Evolutionary conservation across 1,140 invertebrate species (phyloP), one percentile per base, ranked within the genome.

Genomic region (Drosophila aff.): DNA sequence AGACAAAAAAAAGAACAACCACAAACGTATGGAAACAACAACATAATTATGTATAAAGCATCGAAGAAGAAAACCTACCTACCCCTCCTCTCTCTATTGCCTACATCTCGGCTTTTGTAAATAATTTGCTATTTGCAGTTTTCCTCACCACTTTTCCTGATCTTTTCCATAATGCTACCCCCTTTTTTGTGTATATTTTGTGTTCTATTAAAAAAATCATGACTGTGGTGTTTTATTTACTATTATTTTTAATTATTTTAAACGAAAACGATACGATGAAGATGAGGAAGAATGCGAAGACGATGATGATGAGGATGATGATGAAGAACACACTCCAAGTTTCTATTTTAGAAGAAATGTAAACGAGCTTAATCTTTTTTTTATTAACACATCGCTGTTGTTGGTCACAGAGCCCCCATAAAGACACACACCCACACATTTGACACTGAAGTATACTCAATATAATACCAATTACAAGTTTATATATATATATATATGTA

Each of bases 151-250:
- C 72, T 58, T 81, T 72, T 71, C 60, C 66, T 46, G 60, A 78
- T 49, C 16, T 62, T 61, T 79, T 46, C 63, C 47, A 49, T 58
- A 53, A 55, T 52, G 36, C 52, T 55, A 38, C 4, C 4, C 8
- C 36, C 9, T 15, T 33, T 33, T 66, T 71, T 50, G 67, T 72
- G 62, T 61, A 80, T 76, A 63, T 82, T 79, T 85, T 82, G 77
- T 76, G 81, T 80, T 68, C 69, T 76, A 68, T 66, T 69, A 78
- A 76, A 80, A 80, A 77, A 91, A 77, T 82, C 81, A 87, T 90
- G 90, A 92, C 91, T 92, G 90, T 92, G 90, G 91, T 92, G 90
- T 92, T 90, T 92, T 90, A 86, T 81, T 87, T 91, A 92, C 91
- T 92, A 92, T 91, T 89, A 90, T 81, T 85, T 89, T 87, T 90